Conservation (phyloP, 2,888 invertebrate species). For the Heliconius ethilla region DNA sequence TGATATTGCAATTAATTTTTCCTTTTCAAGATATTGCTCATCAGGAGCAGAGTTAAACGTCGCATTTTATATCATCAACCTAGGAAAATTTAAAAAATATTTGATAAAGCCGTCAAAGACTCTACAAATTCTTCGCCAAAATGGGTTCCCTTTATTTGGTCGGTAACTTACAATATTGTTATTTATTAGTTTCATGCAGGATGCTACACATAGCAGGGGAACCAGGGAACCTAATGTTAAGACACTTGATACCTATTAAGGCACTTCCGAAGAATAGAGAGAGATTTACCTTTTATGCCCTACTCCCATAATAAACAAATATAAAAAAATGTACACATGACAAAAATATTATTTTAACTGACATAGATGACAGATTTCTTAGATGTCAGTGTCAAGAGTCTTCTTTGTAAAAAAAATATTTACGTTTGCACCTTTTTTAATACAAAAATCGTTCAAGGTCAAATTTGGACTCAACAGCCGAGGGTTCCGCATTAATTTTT, state of each 20-base stretch:
- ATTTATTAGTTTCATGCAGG: no score
- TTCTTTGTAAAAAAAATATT: background rate
- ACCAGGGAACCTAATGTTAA: no score
- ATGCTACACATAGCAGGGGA: no score
- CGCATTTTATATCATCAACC: background rate
- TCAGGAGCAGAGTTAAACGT: background rate
- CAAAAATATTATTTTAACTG: slow-evolving; percentile 23
- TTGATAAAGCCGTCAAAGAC: no score
- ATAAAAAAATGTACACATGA: slow-evolving; percentile 31
- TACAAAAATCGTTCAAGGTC: background rate
- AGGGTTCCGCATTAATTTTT: no score
- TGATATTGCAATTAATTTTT: background rate
- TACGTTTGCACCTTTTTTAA: background rate
- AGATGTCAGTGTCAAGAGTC: background rate
- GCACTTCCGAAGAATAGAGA: background rate
- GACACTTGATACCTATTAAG: no score
- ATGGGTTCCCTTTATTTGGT: no score
- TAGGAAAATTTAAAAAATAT: no score
- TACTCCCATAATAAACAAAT: slow-evolving; percentile 52
- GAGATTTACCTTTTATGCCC: slow-evolving; percentile 54
- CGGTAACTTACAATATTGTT: no score
- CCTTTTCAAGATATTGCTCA: background rate
- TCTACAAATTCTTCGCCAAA: no score
- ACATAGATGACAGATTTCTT: background rate
- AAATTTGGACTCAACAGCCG: background rate